phyloP scores from a whole-genome alignment of 2,888 invertebrate species.

The Hirtodrosophila histrioides region DNA sequence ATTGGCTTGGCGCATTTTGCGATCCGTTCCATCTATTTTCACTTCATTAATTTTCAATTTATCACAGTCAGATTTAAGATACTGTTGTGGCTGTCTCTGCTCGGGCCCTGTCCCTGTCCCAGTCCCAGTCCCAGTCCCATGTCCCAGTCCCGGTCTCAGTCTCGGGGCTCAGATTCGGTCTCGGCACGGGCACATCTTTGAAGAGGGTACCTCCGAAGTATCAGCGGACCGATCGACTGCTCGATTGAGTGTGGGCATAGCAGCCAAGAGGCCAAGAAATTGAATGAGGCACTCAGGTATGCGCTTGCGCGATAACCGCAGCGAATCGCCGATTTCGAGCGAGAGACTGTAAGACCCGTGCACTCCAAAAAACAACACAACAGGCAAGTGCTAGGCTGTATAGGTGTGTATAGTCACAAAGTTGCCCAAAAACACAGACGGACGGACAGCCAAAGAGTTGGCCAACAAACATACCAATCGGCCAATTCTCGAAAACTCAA shows the following conservation, averaged over 20 bases:
- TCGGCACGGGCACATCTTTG: conserved; percentile 57
- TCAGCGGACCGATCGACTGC: conserved; percentile 66
- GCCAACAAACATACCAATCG: conserved; percentile 5
- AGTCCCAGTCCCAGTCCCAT: conserved; percentile 10
- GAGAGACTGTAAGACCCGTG: conserved; percentile 19
- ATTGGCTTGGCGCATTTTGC: conserved; percentile 84
- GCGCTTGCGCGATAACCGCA: conserved; percentile 71
- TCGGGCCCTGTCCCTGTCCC: conserved; percentile 7
- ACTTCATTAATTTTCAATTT: conserved; percentile 84
- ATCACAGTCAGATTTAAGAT: conserved; percentile 84
- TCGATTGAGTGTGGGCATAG: conserved; percentile 46
- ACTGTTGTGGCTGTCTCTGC: conserved; percentile 46
- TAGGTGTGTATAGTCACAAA: conserved; percentile 1
- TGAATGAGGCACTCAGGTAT: conserved; percentile 73
- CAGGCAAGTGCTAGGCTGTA: conserved; percentile 30
- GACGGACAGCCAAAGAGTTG: not conserved
- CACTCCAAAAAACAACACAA: conserved; percentile 13
- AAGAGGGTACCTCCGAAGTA: conserved; percentile 67
- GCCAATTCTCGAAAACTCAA: conserved; percentile 19
- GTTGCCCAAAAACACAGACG: not conserved
- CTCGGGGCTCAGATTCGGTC: conserved; percentile 1
- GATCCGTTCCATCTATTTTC: conserved; percentile 84
- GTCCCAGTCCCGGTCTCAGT: conserved; percentile 5
- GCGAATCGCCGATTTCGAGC: conserved; percentile 58
- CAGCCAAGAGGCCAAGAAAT: conserved; percentile 43